These are phyloP conservation scores for Clarias gariepinus DNA, from an alignment of 2,113 vertebrate genomes.

Conservation along the genomic window DNA sequence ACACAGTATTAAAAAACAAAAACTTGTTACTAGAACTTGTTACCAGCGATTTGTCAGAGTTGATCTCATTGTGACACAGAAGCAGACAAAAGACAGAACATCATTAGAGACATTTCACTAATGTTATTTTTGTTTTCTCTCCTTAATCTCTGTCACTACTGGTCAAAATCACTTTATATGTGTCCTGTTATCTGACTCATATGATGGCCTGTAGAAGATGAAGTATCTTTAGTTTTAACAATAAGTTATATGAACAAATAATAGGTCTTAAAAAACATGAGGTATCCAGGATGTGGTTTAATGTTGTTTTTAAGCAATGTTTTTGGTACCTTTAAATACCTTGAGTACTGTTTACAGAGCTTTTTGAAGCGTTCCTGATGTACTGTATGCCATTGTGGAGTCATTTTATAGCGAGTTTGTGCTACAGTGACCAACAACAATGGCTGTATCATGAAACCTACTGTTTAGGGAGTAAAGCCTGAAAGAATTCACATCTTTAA, in stretches of 20 bases:
- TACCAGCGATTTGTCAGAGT: not conserved
- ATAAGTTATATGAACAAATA: not conserved
- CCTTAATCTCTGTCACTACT: not conserved
- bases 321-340: not conserved
- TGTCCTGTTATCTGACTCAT: not conserved
- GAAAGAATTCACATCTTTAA: not conserved
- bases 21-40: not conserved
- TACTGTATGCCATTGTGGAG: not conserved
- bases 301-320: not conserved
- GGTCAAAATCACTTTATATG: not conserved
- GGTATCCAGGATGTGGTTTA: not conserved
- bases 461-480: not conserved
- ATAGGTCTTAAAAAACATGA: not conserved
- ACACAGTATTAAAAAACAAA: not conserved
- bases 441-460: not conserved
- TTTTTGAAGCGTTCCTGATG: too few relatives aligned
- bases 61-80: not conserved
- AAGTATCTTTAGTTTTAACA: not conserved
- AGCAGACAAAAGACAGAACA: not conserved
- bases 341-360: not conserved
- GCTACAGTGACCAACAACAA: slow-evolving; percentile 2
- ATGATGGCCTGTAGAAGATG: not conserved
- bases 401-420: not conserved
- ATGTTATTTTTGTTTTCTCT: not conserved
- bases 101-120: not conserved